Percentiles rank a stretch among this genome's conserved stretches.
phyloP scores from a whole-genome alignment of 2,888 invertebrate genomes.

The Biston stratarius region DNA sequence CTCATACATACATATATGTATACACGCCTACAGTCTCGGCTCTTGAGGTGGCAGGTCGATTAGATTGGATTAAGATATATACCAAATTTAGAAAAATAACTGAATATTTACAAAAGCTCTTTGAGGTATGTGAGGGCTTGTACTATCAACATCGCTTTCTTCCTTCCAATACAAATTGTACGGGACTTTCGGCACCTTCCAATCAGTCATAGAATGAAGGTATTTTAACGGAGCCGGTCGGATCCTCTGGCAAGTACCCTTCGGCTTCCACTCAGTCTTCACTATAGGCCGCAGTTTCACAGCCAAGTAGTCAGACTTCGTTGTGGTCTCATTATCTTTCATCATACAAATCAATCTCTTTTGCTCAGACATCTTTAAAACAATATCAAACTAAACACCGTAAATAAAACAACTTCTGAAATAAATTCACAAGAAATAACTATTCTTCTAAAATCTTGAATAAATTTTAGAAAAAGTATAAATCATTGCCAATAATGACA shows the following conservation, averaged over 20 bases:
- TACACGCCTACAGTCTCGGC: too few relatives aligned
- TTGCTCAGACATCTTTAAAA: conserved; percentile 1
- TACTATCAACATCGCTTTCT: background rate
- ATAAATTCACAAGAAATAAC: conserved; percentile 9
- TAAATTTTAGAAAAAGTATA: background rate
- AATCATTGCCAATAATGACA: background rate
- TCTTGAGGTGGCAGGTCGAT: too few relatives aligned
- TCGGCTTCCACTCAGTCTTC: conserved; percentile 47
- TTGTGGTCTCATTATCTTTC: conserved; percentile 53
- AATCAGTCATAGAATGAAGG: conserved; percentile 52
- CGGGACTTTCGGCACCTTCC: conserved; percentile 48
- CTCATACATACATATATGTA: too few relatives aligned
- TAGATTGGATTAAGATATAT: too few relatives aligned
- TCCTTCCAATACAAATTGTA: conserved; percentile 47
- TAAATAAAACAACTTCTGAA: background rate
- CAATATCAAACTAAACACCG: conserved; percentile 2
- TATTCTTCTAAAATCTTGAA: conserved; percentile 4
- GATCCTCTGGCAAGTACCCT: conserved; percentile 33
- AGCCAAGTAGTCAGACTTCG: conserved; percentile 46
- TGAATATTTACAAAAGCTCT: conserved; percentile 14
- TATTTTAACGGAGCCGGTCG: conserved; percentile 49
- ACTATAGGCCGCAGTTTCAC: conserved; percentile 33
- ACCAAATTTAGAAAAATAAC: background rate
- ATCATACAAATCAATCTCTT: conserved; percentile 39
- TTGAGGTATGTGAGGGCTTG: conserved; percentile 7